Base-by-base conservation (phyloP, 2,113 vertebrate genomes). In the Seriola dumerili region DNA sequence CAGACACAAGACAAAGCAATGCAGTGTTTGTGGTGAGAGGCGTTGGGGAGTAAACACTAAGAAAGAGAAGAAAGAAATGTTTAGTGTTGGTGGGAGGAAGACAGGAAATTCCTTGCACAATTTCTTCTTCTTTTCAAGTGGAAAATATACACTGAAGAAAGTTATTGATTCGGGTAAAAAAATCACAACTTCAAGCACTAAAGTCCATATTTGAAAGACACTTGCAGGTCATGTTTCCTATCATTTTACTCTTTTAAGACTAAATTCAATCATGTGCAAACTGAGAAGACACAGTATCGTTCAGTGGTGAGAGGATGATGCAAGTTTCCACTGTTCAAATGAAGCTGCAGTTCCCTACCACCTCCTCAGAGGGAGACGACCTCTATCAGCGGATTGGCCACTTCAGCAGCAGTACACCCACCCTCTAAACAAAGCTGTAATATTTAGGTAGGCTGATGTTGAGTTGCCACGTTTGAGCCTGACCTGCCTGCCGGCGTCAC, bases 401-500 rank as follows among this genome's bases (percentile, higher is more conserved):
- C 76, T 78, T 81, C 59, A 40, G 64, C 69, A 84, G 76, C 65
- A 82, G 52, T 21, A 72, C 64, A 52, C 57, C 76, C 78, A 70
- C 83, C 16, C 65, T 8, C 66, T 58, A 44, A 54, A 69, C 62
- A 36, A 86, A 78, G 69, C 46, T 59, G 54, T 29, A 71, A 58
- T 46, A 72, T 73, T 71, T 61, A 72, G 32, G 57, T 80, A 23
- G 2, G 52, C 61, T 80, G 65, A 4, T 46, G 76, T 58, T 50
- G 52, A 58, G 63, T 42, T 67, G 40, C 59, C 72, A 64, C 42
- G 58, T 38, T 2, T 36, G n/a, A 52, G 72, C 65, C 85, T 96
- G 93, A 99, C 97, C 97, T 97, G 97, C 8, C 91, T 94, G 85
- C 83, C 71, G 44, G 91, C 48, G 34, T 96, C 89, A 83, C 84